Evolutionary conservation across 2,797 vertebrate species (phyloP).

Genomic region (Tachyglossus aculeatus): DNA sequence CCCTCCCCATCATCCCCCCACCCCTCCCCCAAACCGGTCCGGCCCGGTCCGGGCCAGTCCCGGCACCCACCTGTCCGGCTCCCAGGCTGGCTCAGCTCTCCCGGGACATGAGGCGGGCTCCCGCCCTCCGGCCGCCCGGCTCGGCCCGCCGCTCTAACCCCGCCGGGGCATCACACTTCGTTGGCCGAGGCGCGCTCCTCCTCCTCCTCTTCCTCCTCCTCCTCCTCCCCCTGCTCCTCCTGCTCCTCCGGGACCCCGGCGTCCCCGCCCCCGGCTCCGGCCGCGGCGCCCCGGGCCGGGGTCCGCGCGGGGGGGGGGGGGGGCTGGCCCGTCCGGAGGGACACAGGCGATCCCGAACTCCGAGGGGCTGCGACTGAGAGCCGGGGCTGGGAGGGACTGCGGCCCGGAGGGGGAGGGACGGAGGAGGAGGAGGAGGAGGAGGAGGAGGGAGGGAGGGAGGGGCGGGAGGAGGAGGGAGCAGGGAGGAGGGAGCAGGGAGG

Average conservation of each 20-base stretch:
- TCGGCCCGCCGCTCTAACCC: slow-evolving; percentile 44
- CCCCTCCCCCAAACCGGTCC: no score
- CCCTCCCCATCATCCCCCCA: no score
- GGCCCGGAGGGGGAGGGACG: slow-evolving; percentile 6
- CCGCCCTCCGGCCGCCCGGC: slow-evolving; percentile 23
- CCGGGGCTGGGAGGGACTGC: slow-evolving; percentile 39
- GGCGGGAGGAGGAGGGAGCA: background rate
- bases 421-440: slow-evolving; percentile 23
- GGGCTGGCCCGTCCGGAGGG: slow-evolving; percentile 1
- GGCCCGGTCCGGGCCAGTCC: slow-evolving; percentile 47
- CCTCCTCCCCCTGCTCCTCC: slow-evolving; percentile 8
- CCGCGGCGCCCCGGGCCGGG: slow-evolving; percentile 57
- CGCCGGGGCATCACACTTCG: slow-evolving; percentile 56
- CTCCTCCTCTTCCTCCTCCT: slow-evolving; percentile 20
- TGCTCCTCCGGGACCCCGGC: slow-evolving; percentile 57
- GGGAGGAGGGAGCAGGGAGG: background rate
- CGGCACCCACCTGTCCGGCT: slow-evolving; percentile 53
- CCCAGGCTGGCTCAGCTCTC: slow-evolving; percentile 47
- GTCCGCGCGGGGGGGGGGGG: slow-evolving; percentile 39
- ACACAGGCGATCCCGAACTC: slow-evolving; percentile 5
- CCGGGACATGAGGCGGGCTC: slow-evolving; percentile 57
- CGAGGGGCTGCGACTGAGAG: slow-evolving; percentile 6
- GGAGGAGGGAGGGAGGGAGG: slow-evolving; percentile 30
- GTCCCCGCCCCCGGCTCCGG: slow-evolving; percentile 67
- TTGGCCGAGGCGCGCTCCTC: slow-evolving; percentile 2